Base-by-base conservation (phyloP, 2,888 invertebrate genomes). In the Ochlodes sylvanus region DNA sequence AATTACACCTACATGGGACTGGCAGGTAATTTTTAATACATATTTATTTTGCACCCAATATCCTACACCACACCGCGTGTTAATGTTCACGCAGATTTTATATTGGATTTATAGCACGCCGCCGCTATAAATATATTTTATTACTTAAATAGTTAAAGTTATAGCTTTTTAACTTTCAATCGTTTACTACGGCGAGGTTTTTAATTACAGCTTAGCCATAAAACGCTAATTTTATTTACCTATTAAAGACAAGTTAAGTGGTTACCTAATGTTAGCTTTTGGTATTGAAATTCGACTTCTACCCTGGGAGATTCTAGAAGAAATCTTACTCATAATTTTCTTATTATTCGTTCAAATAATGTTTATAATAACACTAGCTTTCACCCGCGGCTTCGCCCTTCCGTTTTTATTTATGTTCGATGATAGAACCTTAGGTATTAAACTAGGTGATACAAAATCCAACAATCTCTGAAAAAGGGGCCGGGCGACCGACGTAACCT, bases 11-110 rank as follows among this genome's bases (percentile, higher is more conserved):
- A 32, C 19, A 47, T 14, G n/a, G 17, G 47, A 50, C 47, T 56
- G 34, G 80, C 79, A 78, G 77, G 83, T 88, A 88, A 88, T 89
- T 86, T 86, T 88, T 88, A 88, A 89, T 90, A 89, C 86, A 88
- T 89, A 89, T 90, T 88, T 88, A 89, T 90, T 85, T 81, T 81
- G 82, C 78, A 74, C 78, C 78, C 75, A 80, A 75, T 77, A 83
- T 83, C 78, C 75, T 77, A 78, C 74, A 72, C 76, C 63, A 76
- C 72, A 69, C 70, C 72, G 69, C 69, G 77, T 71, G 76, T 78
- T 74, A 70, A 73, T 77, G 78, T 79, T 80, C 81, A 79, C 80
- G 78, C 77, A 78, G 82, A 83, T 84, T 82, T 80, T 83, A 82
- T 84, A 86, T 85, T 86, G 82, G 83, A 86, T 84, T 83, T 86